Evolutionary conservation across 2,113 vertebrate species (phyloP).

Genomic region (Cavia aperea): DNA sequence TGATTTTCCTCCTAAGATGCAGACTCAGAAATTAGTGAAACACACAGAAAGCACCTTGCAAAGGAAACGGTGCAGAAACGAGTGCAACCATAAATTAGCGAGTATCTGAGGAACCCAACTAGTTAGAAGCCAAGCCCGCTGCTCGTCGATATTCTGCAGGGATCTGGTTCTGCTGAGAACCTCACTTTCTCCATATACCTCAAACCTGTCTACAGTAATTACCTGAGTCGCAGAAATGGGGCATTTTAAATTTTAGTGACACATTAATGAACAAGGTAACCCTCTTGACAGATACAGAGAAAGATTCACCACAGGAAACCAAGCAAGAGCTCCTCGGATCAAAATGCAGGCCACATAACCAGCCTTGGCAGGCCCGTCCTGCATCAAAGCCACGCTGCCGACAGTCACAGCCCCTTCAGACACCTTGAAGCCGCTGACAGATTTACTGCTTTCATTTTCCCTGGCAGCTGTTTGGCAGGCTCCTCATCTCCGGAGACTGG

Average conservation of each 20-base stretch:
- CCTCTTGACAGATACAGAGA: slow-evolving; percentile 32
- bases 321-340: not conserved
- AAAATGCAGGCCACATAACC: not conserved
- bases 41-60: not conserved
- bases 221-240: not conserved
- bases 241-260: slow-evolving; percentile 54
- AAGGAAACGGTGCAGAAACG: not conserved
- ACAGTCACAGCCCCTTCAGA: not conserved
- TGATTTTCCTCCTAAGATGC: not conserved
- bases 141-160: not conserved
- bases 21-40: not conserved
- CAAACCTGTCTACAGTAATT: slow-evolving; percentile 26
- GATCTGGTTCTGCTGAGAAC: not conserved
- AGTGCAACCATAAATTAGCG: rapidly evolving
- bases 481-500: not conserved
- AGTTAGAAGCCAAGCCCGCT: not conserved
- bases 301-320: not conserved
- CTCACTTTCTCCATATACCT: not conserved
- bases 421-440: not conserved
- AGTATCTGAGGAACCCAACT: not conserved
- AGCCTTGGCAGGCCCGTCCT: not conserved
- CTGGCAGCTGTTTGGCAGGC: not conserved
- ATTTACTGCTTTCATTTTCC: not conserved
- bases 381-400: not conserved
- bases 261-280: slow-evolving; percentile 47